Percentiles rank a stretch among this genome's conserved stretches.
Evolutionary conservation across 2,797 vertebrate genomes (phyloP).

Genomic region (Myripristis jacobus): DNA sequence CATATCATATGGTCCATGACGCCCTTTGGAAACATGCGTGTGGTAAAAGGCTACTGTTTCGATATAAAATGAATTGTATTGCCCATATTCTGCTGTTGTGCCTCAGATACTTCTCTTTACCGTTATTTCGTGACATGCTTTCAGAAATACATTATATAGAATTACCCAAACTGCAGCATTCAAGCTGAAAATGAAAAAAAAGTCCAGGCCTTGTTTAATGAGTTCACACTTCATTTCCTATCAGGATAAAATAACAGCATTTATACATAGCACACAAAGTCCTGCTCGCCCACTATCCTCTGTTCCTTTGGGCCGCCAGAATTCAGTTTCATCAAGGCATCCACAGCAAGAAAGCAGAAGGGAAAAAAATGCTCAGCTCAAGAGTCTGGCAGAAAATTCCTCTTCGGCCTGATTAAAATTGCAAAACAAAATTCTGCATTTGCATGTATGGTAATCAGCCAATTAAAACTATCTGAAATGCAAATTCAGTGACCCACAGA

Average conservation of each 20-base stretch:
- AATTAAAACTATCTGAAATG: slow-evolving; percentile 79
- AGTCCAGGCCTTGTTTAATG: slow-evolving; percentile 14
- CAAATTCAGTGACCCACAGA: slow-evolving; percentile 67
- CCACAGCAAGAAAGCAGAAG: slow-evolving; percentile 12
- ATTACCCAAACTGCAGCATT: background rate
- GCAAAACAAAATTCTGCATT: slow-evolving; percentile 66
- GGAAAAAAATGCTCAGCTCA: slow-evolving; percentile 21
- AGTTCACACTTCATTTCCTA: slow-evolving; percentile 37
- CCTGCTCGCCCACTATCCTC: slow-evolving; percentile 24
- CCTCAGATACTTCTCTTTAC: background rate
- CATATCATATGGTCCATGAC: no score
- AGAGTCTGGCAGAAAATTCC: slow-evolving; percentile 41
- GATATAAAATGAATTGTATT: slow-evolving; percentile 9
- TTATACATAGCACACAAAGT: slow-evolving; percentile 31
- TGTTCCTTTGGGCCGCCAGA: slow-evolving; percentile 13
- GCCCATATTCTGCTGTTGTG: background rate
- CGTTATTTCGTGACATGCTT: background rate
- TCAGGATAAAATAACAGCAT: slow-evolving; percentile 21
- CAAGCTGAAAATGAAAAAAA: slow-evolving; percentile 5
- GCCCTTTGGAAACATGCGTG: no score
- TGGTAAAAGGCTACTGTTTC: no score
- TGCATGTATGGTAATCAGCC: slow-evolving; percentile 81
- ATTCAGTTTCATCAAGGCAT: slow-evolving; percentile 32
- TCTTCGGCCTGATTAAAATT: slow-evolving; percentile 72
- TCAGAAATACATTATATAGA: slow-evolving; percentile 7